Evolutionary conservation across 2,888 invertebrate genomes (phyloP), one percentile per base, ranked within the genome.

Genomic region (Harpalus rubripes): DNA sequence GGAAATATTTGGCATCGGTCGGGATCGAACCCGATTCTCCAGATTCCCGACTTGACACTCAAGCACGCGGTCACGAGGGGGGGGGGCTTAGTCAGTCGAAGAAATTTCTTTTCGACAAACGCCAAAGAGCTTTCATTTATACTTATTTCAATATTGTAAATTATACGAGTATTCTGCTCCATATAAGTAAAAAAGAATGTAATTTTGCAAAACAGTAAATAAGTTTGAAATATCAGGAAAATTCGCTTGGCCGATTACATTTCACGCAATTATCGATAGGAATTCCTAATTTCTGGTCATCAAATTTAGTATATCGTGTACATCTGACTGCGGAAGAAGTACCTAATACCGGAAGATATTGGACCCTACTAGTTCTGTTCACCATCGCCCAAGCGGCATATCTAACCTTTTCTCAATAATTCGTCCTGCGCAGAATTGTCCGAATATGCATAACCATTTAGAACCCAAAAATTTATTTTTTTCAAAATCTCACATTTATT

Each of bases 291-390:
- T 78, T 78, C 78, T 58, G 78, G 59, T 78, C 32, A 78, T 58
- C 78, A 58, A 78, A 78, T 63, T 81, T 65, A 52, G 44, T 41
- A 81, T 63, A 81, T 81, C 81, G 44, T 65, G 39, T 81, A 63
- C 15, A 81, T 81, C 81, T 81, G 59, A 61, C 12, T 32, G 18
- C 81, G 81, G 81, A 81, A 81, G 81, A 81, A 81, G 81, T 63
- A 15, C 32, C 65, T 81, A 44, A 81, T 81, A 58, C 81, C 81
- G 81, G 81, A 81, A 81, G 61, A 59, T 81, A 61, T 65, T 81
- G 65, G 63, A 81, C 81, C 78, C 78, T 26, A 72, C 58, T 78
- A 74, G 72, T 74, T 16, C 44, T 12, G 44, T 10, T 44, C 44
- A 16, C 16, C 72, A 8, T 16, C 0, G 18, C 5, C 8, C 8